Conservation (phyloP, 2,888 invertebrate species). For the Anaspis maculata region DNA sequence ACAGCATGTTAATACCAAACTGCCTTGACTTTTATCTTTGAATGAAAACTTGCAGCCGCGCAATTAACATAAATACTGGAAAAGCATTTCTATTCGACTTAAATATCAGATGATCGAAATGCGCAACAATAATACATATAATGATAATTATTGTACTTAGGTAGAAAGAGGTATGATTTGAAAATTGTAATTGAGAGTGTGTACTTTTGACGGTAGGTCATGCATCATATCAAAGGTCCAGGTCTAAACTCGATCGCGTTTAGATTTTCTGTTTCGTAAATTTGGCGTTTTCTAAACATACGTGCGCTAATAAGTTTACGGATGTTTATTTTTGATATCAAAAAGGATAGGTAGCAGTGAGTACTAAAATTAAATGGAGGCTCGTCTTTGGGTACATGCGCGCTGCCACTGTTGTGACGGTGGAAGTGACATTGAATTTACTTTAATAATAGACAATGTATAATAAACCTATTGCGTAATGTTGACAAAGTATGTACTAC, state of each 20-base stretch:
- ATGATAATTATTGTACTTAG: too few species aligned
- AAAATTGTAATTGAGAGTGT: too few species aligned
- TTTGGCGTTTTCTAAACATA: too few species aligned
- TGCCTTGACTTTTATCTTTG: slow-evolving; percentile 22
- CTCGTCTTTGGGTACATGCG: slow-evolving; percentile 14
- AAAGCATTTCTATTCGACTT: slow-evolving; percentile 10
- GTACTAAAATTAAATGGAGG: slow-evolving; percentile 14
- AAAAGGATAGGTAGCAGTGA: neutral
- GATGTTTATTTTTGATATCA: neutral
- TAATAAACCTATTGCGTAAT: slow-evolving; percentile 27
- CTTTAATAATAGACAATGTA: slow-evolving; percentile 27
- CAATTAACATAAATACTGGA: slow-evolving; percentile 15
- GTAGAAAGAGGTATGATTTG: too few species aligned
- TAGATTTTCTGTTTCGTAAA: too few species aligned
- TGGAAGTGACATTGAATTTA: slow-evolving; percentile 28
- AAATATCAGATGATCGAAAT: too few species aligned
- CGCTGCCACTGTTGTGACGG: slow-evolving; percentile 18
- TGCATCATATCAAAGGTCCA: too few species aligned
- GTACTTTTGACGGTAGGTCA: too few species aligned
- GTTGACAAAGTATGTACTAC: too few species aligned
- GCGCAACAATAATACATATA: too few species aligned
- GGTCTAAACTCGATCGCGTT: too few species aligned
- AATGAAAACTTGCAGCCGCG: slow-evolving; percentile 17
- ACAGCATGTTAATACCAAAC: slow-evolving; percentile 16
- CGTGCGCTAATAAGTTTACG: too few species aligned